These are phyloP conservation scores for Nycticorax nycticorax DNA, from an alignment of 2,113 vertebrate species.

Conservation along the genomic window DNA sequence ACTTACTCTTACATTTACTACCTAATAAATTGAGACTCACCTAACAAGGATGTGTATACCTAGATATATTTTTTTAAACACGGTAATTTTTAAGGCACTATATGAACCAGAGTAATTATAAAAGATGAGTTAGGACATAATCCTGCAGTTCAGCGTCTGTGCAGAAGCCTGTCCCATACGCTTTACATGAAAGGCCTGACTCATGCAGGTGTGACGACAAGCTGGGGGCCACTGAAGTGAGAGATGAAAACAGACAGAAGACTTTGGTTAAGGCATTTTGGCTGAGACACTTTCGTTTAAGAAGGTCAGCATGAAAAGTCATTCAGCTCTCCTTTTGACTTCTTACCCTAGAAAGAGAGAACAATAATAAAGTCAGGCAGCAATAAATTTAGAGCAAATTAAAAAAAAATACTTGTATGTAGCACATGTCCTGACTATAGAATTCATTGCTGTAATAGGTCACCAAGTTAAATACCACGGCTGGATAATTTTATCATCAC, in stretches of 20 bases:
- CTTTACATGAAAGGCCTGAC: slow-evolving; percentile 11
- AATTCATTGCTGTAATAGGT: slow-evolving; percentile 35
- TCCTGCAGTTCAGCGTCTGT: background rate
- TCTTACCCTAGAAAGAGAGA: slow-evolving; percentile 43
- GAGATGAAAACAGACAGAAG: background rate
- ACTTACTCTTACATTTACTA: background rate
- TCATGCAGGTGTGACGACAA: slow-evolving; percentile 7
- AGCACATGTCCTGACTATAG: slow-evolving; percentile 33
- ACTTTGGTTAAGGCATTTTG: background rate
- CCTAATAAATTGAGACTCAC: background rate
- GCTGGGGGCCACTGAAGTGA: background rate
- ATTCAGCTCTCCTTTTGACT: slow-evolving; percentile 21
- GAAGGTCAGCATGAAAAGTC: slow-evolving; percentile 39
- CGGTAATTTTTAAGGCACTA: background rate
- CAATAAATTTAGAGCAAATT: slow-evolving; percentile 59
- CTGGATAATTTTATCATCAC: slow-evolving; percentile 5
- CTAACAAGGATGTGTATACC: background rate
- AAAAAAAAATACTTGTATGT: slow-evolving; percentile 12
- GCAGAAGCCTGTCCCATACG: background rate
- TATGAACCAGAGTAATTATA: background rate
- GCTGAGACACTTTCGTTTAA: background rate
- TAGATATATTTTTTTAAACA: background rate
- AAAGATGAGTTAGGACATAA: background rate
- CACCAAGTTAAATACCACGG: slow-evolving; percentile 11
- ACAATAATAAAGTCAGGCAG: slow-evolving; percentile 39